phyloP scores from a whole-genome alignment of 2,797 vertebrate genomes.

The Euthynnus affinis region DNA sequence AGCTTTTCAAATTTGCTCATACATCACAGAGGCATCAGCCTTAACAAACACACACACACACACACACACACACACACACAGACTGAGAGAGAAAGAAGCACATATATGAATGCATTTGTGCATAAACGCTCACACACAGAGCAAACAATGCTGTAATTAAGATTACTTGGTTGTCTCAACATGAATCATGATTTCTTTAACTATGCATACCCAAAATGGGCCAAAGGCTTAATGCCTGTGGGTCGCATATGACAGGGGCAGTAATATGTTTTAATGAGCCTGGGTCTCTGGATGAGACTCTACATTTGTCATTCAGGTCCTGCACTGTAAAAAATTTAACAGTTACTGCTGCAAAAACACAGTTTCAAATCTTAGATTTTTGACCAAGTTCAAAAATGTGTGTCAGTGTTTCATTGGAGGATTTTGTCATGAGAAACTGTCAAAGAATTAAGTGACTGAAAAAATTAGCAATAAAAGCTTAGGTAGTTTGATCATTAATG shows the following conservation, averaged over 20 bases:
- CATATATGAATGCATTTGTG: background rate
- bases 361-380: background rate
- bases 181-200: slow-evolving; percentile 61
- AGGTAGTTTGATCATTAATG: background rate
- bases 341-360: background rate
- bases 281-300: slow-evolving; percentile 24
- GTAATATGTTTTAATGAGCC: slow-evolving; percentile 70
- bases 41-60: background rate
- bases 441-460: too few relatives aligned
- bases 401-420: background rate
- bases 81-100: background rate
- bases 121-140: slow-evolving; percentile 5
- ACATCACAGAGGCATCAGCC: background rate
- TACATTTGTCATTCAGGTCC: slow-evolving; percentile 57
- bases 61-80: background rate
- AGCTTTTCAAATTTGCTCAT: slow-evolving; percentile 23
- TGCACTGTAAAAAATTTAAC: slow-evolving; percentile 50
- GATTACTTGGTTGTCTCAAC: slow-evolving; percentile 41
- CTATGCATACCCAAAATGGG: slow-evolving; percentile 55
- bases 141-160: slow-evolving; percentile 47
- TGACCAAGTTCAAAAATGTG: background rate
- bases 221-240: slow-evolving; percentile 49
- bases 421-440: background rate
- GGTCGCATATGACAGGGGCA: slow-evolving; percentile 54
- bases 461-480: background rate